These are phyloP conservation scores for Magallana angulata DNA, from an alignment of 1,140 invertebrate species.

Conservation along the genomic window DNA sequence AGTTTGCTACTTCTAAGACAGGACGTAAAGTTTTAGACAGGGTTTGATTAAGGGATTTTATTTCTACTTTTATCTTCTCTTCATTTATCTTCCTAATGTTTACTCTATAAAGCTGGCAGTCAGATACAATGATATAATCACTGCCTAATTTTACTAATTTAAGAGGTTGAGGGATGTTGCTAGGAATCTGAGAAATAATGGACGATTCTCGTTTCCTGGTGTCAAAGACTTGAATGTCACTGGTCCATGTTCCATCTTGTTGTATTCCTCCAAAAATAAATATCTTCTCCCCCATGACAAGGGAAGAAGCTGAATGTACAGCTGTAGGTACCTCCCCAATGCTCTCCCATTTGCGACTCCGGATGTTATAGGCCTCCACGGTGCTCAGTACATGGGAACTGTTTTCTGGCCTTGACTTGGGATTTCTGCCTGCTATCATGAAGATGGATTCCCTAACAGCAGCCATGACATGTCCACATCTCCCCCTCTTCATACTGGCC, in stretches of 20 bases:
- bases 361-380: conserved; percentile 61
- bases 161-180: conserved; percentile 39
- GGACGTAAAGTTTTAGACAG: conserved; percentile 34
- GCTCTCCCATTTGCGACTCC: conserved; percentile 57
- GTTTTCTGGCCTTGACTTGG: conserved; percentile 32
- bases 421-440: conserved; percentile 53
- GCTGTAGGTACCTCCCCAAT: conserved; percentile 58
- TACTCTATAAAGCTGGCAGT: conserved; percentile 44
- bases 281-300: conserved; percentile 62
- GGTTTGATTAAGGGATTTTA: conserved; percentile 44
- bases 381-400: conserved; percentile 43
- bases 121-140: conserved; percentile 41
- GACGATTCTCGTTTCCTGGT: conserved; percentile 45
- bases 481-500: conserved; percentile 48
- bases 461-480: conserved; percentile 53
- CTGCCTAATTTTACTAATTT: conserved; percentile 25
- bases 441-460: conserved; percentile 49
- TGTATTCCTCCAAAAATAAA: conserved; percentile 61
- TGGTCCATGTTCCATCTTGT: conserved; percentile 47
- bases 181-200: background rate
- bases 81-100: conserved; percentile 20
- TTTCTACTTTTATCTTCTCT: conserved; percentile 22
- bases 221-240: conserved; percentile 54
- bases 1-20: conserved; percentile 43
- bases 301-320: conserved; percentile 56